Conservation (phyloP, 2,797 vertebrate genomes). For the Melanotaenia nigrans region DNA sequence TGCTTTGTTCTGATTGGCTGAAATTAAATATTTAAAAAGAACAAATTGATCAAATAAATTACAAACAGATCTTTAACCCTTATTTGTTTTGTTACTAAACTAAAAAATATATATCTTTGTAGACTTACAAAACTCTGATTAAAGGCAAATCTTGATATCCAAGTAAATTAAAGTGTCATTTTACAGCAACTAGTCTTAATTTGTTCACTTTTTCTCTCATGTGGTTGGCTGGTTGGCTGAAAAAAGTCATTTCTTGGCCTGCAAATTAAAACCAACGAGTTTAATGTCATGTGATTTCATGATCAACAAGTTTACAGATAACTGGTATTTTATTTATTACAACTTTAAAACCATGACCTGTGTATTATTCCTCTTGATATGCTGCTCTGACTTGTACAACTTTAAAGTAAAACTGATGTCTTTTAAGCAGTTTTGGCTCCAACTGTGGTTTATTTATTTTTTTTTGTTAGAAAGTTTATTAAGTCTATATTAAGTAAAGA, state of each 20-base stretch:
- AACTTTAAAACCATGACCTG: constrained; percentile 59
- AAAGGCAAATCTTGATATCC: not conserved
- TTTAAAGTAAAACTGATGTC: constrained; percentile 67
- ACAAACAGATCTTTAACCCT: not conserved
- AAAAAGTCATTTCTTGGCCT: constrained; percentile 31
- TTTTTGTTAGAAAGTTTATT: too few relatives aligned
- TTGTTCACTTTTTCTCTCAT: not conserved
- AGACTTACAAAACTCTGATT: not conserved
- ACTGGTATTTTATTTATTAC: constrained; percentile 69
- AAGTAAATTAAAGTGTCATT: not conserved
- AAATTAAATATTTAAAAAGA: not conserved
- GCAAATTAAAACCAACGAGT: constrained; percentile 38
- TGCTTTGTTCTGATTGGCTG: not conserved
- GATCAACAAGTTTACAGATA: constrained; percentile 73
- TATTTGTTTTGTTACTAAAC: not conserved
- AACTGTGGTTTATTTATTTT: not conserved
- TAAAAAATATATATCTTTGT: not conserved
- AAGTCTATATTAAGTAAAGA: too few relatives aligned
- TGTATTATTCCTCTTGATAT: constrained; percentile 61
- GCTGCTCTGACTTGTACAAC: constrained; percentile 62
- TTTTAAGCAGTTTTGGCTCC: constrained; percentile 48
- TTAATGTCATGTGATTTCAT: constrained; percentile 53
- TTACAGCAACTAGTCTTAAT: not conserved
- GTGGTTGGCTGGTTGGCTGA: constrained; percentile 23
- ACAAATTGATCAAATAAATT: not conserved